Conservation (phyloP, 2,113 vertebrate species). For the Microcebus tavaratra region DNA sequence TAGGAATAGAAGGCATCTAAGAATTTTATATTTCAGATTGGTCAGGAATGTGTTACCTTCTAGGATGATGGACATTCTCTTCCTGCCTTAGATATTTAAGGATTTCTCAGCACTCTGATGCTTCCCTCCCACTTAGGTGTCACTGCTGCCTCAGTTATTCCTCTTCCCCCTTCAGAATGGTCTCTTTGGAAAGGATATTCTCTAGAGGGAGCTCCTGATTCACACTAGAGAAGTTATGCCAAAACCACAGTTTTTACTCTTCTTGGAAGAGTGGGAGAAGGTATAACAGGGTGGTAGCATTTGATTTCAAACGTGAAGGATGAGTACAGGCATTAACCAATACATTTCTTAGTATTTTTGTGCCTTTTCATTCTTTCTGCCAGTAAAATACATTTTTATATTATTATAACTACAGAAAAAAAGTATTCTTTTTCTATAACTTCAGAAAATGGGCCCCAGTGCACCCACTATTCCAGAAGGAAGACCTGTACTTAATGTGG, state of each 20-base stretch:
- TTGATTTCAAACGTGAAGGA: background rate
- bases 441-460: background rate
- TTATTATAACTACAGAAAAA: background rate
- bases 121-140: fast-evolving
- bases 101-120: background rate
- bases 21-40: background rate
- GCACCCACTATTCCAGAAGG: background rate
- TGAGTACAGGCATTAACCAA: background rate
- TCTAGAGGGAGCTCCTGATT: background rate
- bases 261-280: background rate
- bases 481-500: background rate
- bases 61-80: background rate
- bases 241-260: background rate
- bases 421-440: background rate
- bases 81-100: background rate
- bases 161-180: background rate
- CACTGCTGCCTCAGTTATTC: background rate
- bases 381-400: background rate
- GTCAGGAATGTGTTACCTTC: background rate
- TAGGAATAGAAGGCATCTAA: background rate
- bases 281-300: background rate
- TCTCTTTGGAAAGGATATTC: background rate
- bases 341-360: background rate
- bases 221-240: background rate
- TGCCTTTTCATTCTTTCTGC: background rate